Base-by-base conservation (phyloP, 2,797 vertebrate genomes). In the Rhabdomys pumilio region DNA sequence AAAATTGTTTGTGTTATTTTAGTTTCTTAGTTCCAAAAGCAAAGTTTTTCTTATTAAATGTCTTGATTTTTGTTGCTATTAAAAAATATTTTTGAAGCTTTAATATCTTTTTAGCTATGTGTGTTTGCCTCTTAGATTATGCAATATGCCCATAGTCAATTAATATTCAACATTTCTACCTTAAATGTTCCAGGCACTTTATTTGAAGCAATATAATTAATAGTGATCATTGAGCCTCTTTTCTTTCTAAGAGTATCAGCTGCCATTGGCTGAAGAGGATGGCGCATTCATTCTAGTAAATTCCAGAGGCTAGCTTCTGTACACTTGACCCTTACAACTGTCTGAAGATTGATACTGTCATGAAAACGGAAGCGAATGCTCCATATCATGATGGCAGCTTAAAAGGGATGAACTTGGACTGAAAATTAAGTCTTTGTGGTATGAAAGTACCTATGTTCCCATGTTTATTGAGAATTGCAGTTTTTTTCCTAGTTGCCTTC, bases 181-280 rank as follows among this genome's bases (percentile, higher is more conserved):
- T 79, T 83, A 34, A 63, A 81, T 50, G 31, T 94, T 31, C 19
- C 34, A 34, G 38, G 14, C 8, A 83, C 81, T 93, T 96, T 90
- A 81, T 96, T 83, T 41, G 72, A 94, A 93, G 57, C 57, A 80
- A 84, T 1, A 94, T 19, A 96, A 87, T 91, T 80, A 93, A 79
- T 41, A 61, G 24, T 72, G 14, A 57, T 92, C 3, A 63, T 69
- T 38, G 50, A 65, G 6, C 11, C 2, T 1, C 65, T 61, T 55
- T 55, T 15, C 41, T 57, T 75, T 65, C 63, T 59, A 47, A 59
- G 69, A 65, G 3, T 72, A 31, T 77, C 59, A 50, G 57, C 7
- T 77, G 55, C 24, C 63, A 5, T 50, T 24, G n/a, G 26, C 41
- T 13, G 57, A 75, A 77, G 24, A 15, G 61, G 7, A 4, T 31